Conservation (phyloP, 2,888 invertebrate genomes). For the Lasioglossum villosulum region DNA sequence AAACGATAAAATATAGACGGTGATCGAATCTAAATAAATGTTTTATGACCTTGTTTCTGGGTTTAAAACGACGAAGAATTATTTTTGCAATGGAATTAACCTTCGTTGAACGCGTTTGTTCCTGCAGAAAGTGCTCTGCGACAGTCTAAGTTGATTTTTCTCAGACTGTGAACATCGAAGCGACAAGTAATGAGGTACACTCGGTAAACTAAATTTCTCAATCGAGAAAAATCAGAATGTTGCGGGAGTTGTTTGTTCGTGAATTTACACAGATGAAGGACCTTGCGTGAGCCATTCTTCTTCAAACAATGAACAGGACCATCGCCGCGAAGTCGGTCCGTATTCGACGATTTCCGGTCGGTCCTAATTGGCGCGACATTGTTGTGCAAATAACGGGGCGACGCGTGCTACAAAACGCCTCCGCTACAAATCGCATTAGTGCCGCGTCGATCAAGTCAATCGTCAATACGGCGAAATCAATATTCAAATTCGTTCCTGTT, state of each 20-base stretch:
- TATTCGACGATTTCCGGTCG: constrained; percentile 6
- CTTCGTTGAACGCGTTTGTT: neutral
- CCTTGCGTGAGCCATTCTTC: constrained; percentile 14
- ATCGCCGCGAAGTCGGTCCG: constrained; percentile 30
- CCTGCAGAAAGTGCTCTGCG: neutral
- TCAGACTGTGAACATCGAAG: neutral
- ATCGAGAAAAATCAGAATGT: neutral
- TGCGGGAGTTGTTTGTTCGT: constrained; percentile 25
- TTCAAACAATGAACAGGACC: constrained; percentile 34
- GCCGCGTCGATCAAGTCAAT: constrained; percentile 75
- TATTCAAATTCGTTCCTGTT: constrained; percentile 80
- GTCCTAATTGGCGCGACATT: constrained; percentile 56
- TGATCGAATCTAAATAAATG: no score
- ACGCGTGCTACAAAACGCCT: constrained; percentile 56
- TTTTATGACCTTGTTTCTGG: no score
- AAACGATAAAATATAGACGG: no score
- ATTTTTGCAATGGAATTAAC: neutral
- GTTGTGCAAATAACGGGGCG: constrained; percentile 51
- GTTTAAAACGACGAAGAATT: no score
- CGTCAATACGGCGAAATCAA: constrained; percentile 78
- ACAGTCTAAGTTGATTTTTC: neutral
- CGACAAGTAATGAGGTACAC: neutral
- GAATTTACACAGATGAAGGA: constrained; percentile 25
- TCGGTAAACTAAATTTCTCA: neutral
- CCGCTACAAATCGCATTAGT: constrained; percentile 71